Evolutionary conservation across 2,888 invertebrate genomes (phyloP), one percentile per base, ranked within the genome.

Genomic region (Epinotia bilunana): DNA sequence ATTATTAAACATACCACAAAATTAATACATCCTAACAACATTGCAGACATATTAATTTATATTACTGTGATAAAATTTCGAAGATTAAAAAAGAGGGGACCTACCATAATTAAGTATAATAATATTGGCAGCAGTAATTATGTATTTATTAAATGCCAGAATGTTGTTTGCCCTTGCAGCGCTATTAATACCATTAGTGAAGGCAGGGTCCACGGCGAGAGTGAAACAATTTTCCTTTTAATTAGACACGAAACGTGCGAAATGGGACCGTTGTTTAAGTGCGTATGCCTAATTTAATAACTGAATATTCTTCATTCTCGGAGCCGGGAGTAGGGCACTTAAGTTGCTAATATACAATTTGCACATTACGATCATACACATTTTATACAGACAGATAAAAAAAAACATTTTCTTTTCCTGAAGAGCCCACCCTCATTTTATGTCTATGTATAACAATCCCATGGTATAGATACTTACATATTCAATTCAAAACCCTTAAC

Each of bases 191-290:
- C 71, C 71, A 75, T 75, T 67, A 75, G 75, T 49, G 61, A n/a
- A 53, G 53, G 49, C 46, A 65, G 71, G 71, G 75, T 67, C 75
- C 70, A 75, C 43, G 39, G 61, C 67, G 55, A 64, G 65, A 71
- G 62, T 72, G 72, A 65, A 75, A 72, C 67, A 67, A 72, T 75
- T 67, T 72, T 57, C 60, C 72, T 75, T 72, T 75, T 75, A 75
- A 75, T 75, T 75, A 75, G 75, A 75, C 71, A 61, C 65, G 67
- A 57, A 75, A 75, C 75, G 72, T 75, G 75, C 75, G 75, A 72
- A 72, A 67, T 72, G 67, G 74, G 63, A 53, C 70, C 72, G 65
- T 75, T 72, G 74, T 71, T 71, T 43, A 73, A 53, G 61, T 75
- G 57, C 57, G 75, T 71, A 75, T 67, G 67, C 71, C n/a, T n/a